These are phyloP conservation scores for Glandiceps talaboti DNA, from an alignment of 53 echinoderm and acorn worm species.

Conservation along the genomic window DNA sequence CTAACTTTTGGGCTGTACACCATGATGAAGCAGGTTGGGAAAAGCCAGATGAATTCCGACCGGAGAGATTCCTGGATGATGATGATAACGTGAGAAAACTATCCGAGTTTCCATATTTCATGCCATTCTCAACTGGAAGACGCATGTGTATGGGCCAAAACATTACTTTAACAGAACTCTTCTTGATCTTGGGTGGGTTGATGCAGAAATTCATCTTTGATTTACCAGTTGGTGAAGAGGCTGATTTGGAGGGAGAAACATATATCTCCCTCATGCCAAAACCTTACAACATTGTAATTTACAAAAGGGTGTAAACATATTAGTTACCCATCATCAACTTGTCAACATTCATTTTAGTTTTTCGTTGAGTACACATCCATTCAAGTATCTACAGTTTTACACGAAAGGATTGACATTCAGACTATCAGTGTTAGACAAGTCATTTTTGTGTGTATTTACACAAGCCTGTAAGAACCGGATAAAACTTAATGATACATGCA, in stretches of 20 bases:
- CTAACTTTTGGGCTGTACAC: conserved; percentile 89
- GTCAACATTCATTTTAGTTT: no score
- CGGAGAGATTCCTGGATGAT: conserved; percentile 66
- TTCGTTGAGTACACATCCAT: no score
- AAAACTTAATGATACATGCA: no score
- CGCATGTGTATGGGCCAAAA: conserved; percentile 89
- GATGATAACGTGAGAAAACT: conserved; percentile 56
- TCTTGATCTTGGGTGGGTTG: conserved; percentile 72
- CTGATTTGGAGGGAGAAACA: conserved; percentile 62
- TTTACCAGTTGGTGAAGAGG: conserved; percentile 64
- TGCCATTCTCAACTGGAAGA: conserved; percentile 96
- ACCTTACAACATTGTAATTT: conserved; percentile 55
- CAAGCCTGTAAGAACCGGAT: no score
- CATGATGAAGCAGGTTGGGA: conserved; percentile 59
- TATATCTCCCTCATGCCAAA: conserved; percentile 91
- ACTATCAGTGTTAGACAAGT: no score
- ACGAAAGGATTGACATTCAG: no score
- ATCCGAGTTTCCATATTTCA: conserved; percentile 68
- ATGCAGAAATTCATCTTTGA: conserved; percentile 57
- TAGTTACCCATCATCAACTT: no score
- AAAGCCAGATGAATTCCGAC: conserved; percentile 61
- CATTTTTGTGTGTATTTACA: no score
- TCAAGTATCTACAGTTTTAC: no score
- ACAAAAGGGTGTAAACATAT: conserved; percentile 15
- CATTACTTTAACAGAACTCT: conserved; percentile 83